These are phyloP conservation scores for Polyodon spathula DNA, from an alignment of 2,113 vertebrate species.

Conservation along the genomic window DNA sequence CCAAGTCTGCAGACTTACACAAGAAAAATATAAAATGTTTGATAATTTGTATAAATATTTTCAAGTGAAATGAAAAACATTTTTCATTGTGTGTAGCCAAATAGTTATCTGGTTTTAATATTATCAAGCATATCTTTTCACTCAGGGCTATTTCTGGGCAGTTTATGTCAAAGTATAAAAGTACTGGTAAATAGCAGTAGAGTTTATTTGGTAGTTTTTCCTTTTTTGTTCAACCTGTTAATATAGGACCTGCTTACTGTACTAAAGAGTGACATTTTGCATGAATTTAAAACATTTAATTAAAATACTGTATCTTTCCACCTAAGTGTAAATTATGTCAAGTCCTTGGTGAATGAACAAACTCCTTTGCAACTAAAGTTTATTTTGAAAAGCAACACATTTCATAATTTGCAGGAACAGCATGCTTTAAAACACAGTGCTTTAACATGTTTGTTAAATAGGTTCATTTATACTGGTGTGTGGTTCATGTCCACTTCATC, in stretches of 20 bases:
- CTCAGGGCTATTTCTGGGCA: too few relatives aligned
- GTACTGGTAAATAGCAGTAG: neutral
- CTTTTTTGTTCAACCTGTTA: neutral
- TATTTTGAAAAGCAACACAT: neutral
- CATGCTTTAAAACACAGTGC: neutral
- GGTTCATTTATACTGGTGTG: neutral
- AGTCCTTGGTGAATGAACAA: constrained; percentile 5
- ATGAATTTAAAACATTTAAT: constrained; percentile 4
- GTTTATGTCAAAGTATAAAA: neutral
- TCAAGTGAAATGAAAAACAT: neutral
- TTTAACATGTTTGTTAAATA: neutral
- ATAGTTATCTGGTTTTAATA: neutral
- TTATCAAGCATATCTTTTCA: neutral
- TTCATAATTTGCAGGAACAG: neutral
- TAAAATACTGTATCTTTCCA: constrained; percentile 4
- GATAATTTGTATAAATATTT: neutral
- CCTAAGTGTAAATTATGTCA: constrained; percentile 10
- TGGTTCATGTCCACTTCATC: neutral
- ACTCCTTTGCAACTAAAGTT: constrained; percentile 11
- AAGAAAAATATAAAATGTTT: neutral
- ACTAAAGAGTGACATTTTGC: constrained; percentile 5
- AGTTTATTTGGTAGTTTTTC: neutral
- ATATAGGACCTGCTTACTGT: neutral
- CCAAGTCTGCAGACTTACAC: too few relatives aligned
- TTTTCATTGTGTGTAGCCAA: neutral